Base-by-base conservation (phyloP, 2,113 vertebrate species). In the Bucco capensis region DNA sequence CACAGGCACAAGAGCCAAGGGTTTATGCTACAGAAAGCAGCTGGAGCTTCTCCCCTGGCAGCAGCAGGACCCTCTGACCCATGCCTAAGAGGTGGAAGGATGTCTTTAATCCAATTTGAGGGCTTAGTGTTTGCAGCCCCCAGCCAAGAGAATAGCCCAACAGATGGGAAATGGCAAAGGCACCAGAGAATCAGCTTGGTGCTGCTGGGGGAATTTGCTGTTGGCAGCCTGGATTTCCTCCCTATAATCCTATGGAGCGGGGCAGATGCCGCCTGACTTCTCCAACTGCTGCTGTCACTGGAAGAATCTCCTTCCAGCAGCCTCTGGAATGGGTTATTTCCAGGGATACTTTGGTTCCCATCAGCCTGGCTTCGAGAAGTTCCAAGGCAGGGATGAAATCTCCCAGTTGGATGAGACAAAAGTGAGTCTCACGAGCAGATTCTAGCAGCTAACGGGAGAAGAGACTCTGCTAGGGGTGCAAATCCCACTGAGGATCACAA, bases 11-110 rank as follows among this genome's bases (percentile, higher is more conserved):
- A 13, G 35, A 19, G 6, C 42, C 85, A 56, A 46, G 56, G 1
- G 12, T 10, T 33, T 12, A 27, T 12, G 2, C 10, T 8, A 14
- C 12, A 37, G 47, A 19, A 60, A 22, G 65, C 33, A 33, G 51
- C 57, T n/a, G 50, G 61, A 86, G 82, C 54, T 67, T 15, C 64
- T 54, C 44, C n/a, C 1, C 15, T 5, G 19, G 64, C 50, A 77
- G 76, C 28, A 31, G n/a, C 24, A 64, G 19, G 57, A n/a, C 12
- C 44, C 24, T 44, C 56, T 25, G 37, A 82, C 31, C n/a, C 2
- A 6, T 1, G 2, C 69, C 21, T 1, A 2, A 30, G n/a, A 71
- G 47, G 15, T 16, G 14, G 16, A 6, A 57, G 31, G 5, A 19
- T 25, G 64, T 23, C 70, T 58, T 27, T 30, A 76, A 80, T 65